Evolutionary conservation across 2,797 vertebrate genomes (phyloP).

Genomic region (Arrhamphus sclerolepis): DNA sequence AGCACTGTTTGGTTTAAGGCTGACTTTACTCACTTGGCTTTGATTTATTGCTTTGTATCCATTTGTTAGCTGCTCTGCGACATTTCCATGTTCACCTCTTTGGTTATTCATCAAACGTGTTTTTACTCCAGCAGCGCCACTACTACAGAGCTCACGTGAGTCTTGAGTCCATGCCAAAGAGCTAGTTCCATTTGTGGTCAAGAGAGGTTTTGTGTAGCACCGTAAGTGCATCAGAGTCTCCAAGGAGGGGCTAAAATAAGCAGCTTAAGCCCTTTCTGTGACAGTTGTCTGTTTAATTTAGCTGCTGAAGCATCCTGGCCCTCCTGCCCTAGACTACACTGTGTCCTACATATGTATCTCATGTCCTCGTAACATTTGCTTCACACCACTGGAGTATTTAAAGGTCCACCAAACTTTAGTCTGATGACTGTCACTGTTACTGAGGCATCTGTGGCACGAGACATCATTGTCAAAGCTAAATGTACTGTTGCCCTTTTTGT

Average conservation of each 20-base stretch:
- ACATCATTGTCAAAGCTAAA: slow-evolving; percentile 39
- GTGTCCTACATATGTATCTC: slow-evolving; percentile 56
- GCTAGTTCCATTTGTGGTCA: slow-evolving; percentile 68
- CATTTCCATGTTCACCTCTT: slow-evolving; percentile 54
- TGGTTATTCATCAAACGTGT: slow-evolving; percentile 30
- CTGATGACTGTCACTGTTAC: slow-evolving; percentile 35
- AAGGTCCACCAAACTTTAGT: slow-evolving; percentile 50
- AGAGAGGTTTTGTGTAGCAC: slow-evolving; percentile 54
- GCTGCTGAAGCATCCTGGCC: slow-evolving; percentile 69
- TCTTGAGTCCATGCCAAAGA: slow-evolving; percentile 63
- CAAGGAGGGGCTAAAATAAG: slow-evolving; percentile 70
- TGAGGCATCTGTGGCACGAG: slow-evolving; percentile 24
- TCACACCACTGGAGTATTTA: slow-evolving; percentile 62
- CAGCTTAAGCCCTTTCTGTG: slow-evolving; percentile 53
- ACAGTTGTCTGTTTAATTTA: slow-evolving; percentile 81
- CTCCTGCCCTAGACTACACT: slow-evolving; percentile 67
- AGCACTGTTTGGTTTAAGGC: slow-evolving; percentile 14
- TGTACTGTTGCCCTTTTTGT: too few relatives aligned
- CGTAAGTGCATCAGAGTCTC: slow-evolving; percentile 49
- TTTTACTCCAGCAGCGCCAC: slow-evolving; percentile 37
- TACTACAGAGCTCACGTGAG: slow-evolving; percentile 42
- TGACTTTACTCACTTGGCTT: slow-evolving; percentile 19
- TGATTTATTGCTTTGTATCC: slow-evolving; percentile 47
- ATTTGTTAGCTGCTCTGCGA: slow-evolving; percentile 35
- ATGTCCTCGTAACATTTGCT: slow-evolving; percentile 59